A percentile compares a stretch with the other conserved stretches of the same genome.
These are phyloP conservation scores for Troilus luridus DNA, from an alignment of 2,888 invertebrate species.

Conservation along the genomic window DNA sequence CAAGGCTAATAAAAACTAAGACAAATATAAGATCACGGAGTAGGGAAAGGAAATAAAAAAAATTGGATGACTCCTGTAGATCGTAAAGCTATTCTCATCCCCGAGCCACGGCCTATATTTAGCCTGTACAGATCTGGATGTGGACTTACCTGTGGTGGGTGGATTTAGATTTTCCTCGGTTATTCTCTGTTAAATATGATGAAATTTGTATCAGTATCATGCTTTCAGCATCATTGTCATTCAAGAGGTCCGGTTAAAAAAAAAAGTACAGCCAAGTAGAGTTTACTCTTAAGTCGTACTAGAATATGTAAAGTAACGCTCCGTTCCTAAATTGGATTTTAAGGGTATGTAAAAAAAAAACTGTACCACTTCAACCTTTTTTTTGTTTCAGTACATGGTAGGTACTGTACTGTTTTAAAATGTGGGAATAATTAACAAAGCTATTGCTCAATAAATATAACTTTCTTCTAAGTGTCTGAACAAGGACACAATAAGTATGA, in stretches of 20 bases:
- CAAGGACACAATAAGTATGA: too few relatives aligned
- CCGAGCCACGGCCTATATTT: neutral
- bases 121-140: neutral
- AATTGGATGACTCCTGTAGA: conserved; percentile 47
- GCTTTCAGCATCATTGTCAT: neutral
- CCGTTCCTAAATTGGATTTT: too few relatives aligned
- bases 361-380: too few relatives aligned
- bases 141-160: conserved; percentile 6
- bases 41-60: conserved; percentile 27
- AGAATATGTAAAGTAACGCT: too few relatives aligned
- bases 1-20: conserved; percentile 55
- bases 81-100: conserved; percentile 43
- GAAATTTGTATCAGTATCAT: neutral
- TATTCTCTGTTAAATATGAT: neutral
- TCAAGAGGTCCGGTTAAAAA: neutral
- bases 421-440: too few relatives aligned
- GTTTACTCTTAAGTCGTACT: too few relatives aligned
- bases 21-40: conserved; percentile 56
- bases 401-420: too few relatives aligned
- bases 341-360: too few relatives aligned
- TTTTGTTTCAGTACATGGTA: too few relatives aligned
- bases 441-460: too few relatives aligned
- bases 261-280: too few relatives aligned
- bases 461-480: too few relatives aligned
- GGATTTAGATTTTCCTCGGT: neutral